Conservation (phyloP, 2,797 vertebrate species). For the Gouania willdenowi region DNA sequence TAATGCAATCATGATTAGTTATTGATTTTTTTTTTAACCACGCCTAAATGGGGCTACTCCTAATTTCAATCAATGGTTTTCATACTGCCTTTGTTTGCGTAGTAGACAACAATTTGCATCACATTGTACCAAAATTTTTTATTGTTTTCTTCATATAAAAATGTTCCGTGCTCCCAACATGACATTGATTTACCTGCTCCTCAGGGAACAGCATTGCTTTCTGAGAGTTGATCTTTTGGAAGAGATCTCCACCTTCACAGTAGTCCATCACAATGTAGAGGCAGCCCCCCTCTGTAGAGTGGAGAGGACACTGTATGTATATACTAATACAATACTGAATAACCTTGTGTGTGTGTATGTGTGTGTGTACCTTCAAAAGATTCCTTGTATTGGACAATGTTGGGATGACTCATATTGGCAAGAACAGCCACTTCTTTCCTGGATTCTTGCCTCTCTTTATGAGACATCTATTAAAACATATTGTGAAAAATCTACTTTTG, state of each 20-base stretch:
- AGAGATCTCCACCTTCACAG: conserved; percentile 96
- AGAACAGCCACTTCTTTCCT: conserved; percentile 94
- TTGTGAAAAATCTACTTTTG: too few species aligned
- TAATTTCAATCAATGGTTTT: too few species aligned
- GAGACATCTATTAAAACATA: conserved; percentile 92
- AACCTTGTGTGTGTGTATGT: too few species aligned
- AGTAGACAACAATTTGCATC: not conserved
- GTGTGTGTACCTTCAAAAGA: conserved; percentile 92
- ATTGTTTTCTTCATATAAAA: too few species aligned
- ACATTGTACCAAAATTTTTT: not conserved
- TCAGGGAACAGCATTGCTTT: conserved; percentile 89
- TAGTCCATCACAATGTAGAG: conserved; percentile 99
- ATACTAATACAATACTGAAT: too few species aligned
- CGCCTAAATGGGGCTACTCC: too few species aligned
- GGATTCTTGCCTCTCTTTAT: conserved; percentile 92
- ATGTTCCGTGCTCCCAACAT: too few species aligned
- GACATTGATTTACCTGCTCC: conserved; percentile 91
- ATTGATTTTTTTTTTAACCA: too few species aligned
- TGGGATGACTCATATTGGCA: conserved; percentile 98
- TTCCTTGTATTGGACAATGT: conserved; percentile 94
- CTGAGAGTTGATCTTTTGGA: conserved; percentile 96
- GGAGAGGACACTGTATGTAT: not conserved
- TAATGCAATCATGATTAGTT: too few species aligned
- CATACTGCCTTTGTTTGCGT: too few species aligned
- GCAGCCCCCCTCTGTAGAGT: conserved; percentile 86